A percentile compares a stretch with the other conserved stretches of the same genome.
phyloP scores from a whole-genome alignment of 2,113 vertebrate genomes.

The Syngnathus scovelli region DNA sequence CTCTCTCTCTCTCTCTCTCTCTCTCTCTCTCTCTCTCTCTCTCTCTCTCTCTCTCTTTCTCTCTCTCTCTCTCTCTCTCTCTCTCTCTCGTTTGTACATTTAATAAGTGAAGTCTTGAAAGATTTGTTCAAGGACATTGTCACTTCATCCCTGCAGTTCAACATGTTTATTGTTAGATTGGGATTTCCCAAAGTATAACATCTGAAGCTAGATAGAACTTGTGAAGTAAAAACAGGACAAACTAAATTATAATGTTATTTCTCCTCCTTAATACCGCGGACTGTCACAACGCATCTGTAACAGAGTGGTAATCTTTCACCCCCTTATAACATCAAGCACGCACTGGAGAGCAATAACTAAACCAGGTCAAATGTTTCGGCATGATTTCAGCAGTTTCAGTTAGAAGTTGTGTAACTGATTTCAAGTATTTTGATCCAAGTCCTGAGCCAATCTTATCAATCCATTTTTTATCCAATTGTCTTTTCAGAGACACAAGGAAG shows the following conservation, averaged over 20 bases:
- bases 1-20: background rate
- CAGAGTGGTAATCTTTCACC: conserved; percentile 28
- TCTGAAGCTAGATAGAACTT: background rate
- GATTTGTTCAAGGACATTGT: background rate
- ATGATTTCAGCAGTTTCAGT: background rate
- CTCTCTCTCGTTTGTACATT: background rate
- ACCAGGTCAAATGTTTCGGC: conserved; percentile 5
- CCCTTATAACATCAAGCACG: background rate
- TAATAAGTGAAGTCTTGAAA: background rate
- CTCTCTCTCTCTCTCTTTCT: background rate
- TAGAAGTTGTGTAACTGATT: no score
- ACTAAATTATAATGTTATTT: background rate
- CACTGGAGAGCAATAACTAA: conserved; percentile 12
- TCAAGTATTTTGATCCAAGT: no score
- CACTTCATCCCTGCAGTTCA: background rate
- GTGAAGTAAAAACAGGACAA: background rate
- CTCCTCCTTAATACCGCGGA: conserved; percentile 22
- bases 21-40: background rate
- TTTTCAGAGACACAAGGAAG: no score
- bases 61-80: no score
- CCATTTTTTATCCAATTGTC: no score
- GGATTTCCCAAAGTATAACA: background rate
- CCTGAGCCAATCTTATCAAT: no score
- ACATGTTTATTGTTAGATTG: background rate
- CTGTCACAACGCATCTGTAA: conserved; percentile 2